A percentile compares a stretch with the other conserved stretches of the same genome.
Evolutionary conservation across 1,140 invertebrate genomes (phyloP).

Genomic region (Choristoneura fumiferana): DNA sequence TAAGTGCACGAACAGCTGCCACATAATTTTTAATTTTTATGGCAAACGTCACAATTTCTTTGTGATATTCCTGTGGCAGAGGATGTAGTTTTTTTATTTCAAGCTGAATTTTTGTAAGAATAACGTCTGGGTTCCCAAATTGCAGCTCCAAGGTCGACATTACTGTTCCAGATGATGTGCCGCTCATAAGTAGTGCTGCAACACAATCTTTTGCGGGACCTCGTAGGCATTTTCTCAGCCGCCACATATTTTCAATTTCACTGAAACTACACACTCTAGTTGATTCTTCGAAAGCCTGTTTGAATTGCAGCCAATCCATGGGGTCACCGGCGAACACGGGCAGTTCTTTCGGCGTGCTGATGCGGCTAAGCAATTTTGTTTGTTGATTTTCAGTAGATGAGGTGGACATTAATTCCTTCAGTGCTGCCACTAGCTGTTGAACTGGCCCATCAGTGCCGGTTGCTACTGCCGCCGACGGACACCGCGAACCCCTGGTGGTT

Average conservation of each 20-base stretch:
- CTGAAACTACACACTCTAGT: too few species aligned
- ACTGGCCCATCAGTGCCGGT: constrained; percentile 4
- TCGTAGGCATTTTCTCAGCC: constrained; percentile 30
- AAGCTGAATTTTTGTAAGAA: constrained; percentile 25
- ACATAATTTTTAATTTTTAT: too few species aligned
- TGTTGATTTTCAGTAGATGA: background rate
- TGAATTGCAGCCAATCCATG: background rate
- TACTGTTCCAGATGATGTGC: constrained; percentile 26
- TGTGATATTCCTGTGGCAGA: constrained; percentile 29
- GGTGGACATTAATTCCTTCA: constrained; percentile 7
- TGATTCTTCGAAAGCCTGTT: too few species aligned
- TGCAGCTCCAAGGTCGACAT: constrained; percentile 35
- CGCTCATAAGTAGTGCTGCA: constrained; percentile 31
- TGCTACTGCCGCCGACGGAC: background rate
- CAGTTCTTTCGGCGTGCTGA: constrained; percentile 31
- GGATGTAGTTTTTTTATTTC: constrained; percentile 30
- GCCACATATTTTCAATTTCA: constrained; percentile 6
- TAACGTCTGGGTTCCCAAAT: constrained; percentile 32
- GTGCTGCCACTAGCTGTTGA: background rate
- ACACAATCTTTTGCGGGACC: constrained; percentile 35
- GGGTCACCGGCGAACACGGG: background rate
- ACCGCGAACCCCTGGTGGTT: too few species aligned
- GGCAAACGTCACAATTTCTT: constrained; percentile 23
- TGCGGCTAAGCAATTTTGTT: constrained; percentile 19
- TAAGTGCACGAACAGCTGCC: constrained; percentile 7